phyloP scores from a whole-genome alignment of 2,797 vertebrate species.

The Acanthiza pusilla region DNA sequence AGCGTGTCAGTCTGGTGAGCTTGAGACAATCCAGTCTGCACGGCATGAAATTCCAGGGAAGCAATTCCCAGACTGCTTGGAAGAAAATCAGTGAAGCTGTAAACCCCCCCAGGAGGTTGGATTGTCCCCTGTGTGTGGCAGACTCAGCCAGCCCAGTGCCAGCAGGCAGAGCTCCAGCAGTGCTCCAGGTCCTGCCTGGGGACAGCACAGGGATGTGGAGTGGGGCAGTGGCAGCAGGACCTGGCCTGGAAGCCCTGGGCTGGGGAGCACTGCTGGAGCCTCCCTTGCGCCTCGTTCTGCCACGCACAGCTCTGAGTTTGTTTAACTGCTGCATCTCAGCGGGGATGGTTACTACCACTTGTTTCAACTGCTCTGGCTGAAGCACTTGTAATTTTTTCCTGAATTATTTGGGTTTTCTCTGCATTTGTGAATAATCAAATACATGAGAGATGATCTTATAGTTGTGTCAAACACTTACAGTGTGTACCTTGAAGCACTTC shows the following conservation, averaged over 20 bases:
- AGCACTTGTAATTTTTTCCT: neutral
- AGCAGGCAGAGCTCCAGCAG: neutral
- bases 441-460: neutral
- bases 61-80: neutral
- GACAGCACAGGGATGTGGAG: neutral
- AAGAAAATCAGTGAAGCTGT: neutral
- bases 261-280: neutral
- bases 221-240: neutral
- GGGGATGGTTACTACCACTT: neutral
- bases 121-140: neutral
- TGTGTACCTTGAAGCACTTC: neutral
- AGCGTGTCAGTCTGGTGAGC: neutral
- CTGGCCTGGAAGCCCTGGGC: neutral
- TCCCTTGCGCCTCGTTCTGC: neutral
- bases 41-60: neutral
- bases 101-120: neutral
- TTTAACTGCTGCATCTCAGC: neutral
- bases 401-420: neutral
- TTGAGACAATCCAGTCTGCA: neutral
- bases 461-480: neutral
- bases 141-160: neutral
- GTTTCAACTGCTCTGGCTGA: neutral
- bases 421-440: neutral
- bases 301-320: neutral
- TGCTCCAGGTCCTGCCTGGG: neutral